Evolutionary conservation across 2,113 vertebrate genomes (phyloP).

Genomic region (Plotosus lineatus): DNA sequence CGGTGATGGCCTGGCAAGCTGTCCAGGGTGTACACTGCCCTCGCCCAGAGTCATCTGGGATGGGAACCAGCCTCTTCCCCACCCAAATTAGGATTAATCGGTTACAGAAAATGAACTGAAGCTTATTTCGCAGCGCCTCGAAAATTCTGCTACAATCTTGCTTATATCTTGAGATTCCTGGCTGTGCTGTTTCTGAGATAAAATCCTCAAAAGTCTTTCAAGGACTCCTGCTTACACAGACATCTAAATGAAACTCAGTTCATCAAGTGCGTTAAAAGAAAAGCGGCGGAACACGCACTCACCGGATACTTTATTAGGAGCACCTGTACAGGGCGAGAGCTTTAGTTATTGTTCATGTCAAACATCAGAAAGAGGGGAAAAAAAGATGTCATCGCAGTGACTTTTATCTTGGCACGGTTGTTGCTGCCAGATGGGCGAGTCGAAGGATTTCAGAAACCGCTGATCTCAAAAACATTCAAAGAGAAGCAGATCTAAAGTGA

Average conservation of each 20-base stretch:
- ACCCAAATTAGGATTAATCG: too few species aligned
- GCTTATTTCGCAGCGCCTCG: too few species aligned
- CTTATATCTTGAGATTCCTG: neutral
- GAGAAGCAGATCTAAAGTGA: neutral
- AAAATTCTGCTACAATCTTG: neutral
- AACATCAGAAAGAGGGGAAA: neutral
- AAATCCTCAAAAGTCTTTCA: neutral
- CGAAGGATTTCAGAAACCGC: neutral
- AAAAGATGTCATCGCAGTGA: neutral
- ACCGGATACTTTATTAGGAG: neutral
- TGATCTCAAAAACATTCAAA: neutral
- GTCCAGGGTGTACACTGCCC: too few species aligned
- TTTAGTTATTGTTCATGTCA: neutral
- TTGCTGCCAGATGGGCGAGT: constrained; percentile 6
- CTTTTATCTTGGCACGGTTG: constrained; percentile 4
- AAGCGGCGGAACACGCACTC: neutral
- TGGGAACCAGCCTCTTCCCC: too few species aligned
- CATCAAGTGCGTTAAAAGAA: neutral
- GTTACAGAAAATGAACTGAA: too few species aligned
- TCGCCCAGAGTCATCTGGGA: too few species aligned
- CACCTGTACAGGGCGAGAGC: neutral
- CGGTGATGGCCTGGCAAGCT: too few species aligned
- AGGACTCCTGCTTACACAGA: neutral
- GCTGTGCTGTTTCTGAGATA: neutral
- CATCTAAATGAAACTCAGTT: neutral